phyloP scores from a whole-genome alignment of 2,888 invertebrate species.

The Epinotia ramella region DNA sequence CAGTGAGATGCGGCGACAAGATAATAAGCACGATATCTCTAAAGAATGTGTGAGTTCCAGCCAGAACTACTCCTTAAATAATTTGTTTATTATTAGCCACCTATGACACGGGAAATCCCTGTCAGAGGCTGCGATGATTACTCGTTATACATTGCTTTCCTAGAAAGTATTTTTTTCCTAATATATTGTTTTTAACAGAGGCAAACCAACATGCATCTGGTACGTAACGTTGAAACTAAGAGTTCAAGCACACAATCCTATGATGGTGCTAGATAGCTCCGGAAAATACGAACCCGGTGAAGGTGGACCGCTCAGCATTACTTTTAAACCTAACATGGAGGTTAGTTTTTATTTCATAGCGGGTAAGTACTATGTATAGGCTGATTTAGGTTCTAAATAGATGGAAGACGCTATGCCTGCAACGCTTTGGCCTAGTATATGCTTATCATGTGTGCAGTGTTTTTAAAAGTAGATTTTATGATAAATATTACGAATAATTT shows the following conservation, averaged over 20 bases:
- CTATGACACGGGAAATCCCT: not conserved
- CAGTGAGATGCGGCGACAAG: constrained; percentile 86
- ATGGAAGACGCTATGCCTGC: not conserved
- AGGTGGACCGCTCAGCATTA: constrained; percentile 80
- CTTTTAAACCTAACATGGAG: constrained; percentile 84
- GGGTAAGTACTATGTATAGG: not conserved
- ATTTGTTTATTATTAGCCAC: not conserved
- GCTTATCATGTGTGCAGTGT: no score
- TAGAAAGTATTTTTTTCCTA: not conserved
- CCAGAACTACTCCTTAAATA: not conserved
- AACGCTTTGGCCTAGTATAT: not conserved
- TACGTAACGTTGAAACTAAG: constrained; percentile 71
- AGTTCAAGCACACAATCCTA: constrained; percentile 65
- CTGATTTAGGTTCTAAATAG: not conserved
- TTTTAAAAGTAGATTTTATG: no score
- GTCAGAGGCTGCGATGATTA: not conserved
- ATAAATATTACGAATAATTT: not conserved
- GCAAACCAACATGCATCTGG: constrained; percentile 85
- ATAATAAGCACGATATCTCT: constrained; percentile 81
- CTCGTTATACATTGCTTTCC: no score
- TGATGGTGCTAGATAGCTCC: constrained; percentile 69
- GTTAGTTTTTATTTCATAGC: constrained; percentile 52
- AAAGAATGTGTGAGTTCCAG: constrained; percentile 83
- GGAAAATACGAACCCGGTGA: constrained; percentile 81
- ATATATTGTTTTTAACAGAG: constrained; percentile 66